These are phyloP conservation scores for Leuciscus idus DNA, from an alignment of 2,113 vertebrate genomes.

Conservation along the genomic window DNA sequence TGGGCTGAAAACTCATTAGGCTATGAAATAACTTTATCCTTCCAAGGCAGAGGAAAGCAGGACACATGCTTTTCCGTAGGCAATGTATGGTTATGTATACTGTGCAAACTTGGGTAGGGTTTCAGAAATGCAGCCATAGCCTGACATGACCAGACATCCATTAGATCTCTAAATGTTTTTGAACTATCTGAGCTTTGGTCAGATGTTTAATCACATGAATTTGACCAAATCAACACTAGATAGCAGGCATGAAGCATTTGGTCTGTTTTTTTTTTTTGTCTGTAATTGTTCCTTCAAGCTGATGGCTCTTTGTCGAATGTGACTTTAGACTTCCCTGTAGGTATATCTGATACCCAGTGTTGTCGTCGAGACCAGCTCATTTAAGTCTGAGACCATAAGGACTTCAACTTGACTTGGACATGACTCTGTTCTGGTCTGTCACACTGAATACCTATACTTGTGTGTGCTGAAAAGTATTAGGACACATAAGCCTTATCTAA, in stretches of 20 bases:
- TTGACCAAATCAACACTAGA: not conserved
- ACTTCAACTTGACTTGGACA: not conserved
- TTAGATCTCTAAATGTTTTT: constrained; percentile 17
- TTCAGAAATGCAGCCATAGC: constrained; percentile 73
- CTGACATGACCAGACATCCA: not conserved
- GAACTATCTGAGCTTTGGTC: constrained; percentile 6
- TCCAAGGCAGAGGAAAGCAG: constrained; percentile 72
- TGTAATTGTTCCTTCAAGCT: not conserved
- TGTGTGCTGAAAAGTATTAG: too few relatives aligned
- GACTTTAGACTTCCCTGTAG: not conserved
- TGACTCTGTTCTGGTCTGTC: not conserved
- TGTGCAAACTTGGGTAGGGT: constrained; percentile 76
- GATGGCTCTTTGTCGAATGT: not conserved
- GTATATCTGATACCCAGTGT: not conserved
- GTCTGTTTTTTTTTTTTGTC: not conserved
- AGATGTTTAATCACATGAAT: not conserved
- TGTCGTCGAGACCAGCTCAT: not conserved
- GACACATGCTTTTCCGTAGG: constrained; percentile 77
- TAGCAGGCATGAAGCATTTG: not conserved
- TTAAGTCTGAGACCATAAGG: not conserved
- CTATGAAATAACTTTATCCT: constrained; percentile 80
- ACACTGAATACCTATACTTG: too few relatives aligned
- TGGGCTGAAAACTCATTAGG: constrained; percentile 78
- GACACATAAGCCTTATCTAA: too few relatives aligned
- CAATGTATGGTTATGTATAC: constrained; percentile 70